Conservation (phyloP, 2,113 vertebrate genomes). For the Hymenochirus boettgeri region DNA sequence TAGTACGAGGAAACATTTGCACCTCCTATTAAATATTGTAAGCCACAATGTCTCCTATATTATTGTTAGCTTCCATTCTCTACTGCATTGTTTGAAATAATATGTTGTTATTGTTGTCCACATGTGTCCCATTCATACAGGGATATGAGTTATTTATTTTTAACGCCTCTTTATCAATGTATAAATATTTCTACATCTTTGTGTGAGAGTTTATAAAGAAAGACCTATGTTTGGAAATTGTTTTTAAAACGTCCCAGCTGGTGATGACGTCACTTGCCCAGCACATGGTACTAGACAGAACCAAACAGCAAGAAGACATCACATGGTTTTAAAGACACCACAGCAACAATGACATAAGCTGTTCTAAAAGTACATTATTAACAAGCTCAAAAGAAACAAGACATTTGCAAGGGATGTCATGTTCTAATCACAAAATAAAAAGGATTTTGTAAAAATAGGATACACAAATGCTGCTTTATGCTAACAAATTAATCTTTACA, state of each 20-base stretch:
- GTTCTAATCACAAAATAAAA: slow-evolving; percentile 6
- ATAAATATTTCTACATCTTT: slow-evolving; percentile 20
- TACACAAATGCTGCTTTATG: too few species aligned
- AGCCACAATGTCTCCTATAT: neutral
- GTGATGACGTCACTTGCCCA: slow-evolving; percentile 21
- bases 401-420: slow-evolving; percentile 11
- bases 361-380: slow-evolving; percentile 12
- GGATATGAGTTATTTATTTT: slow-evolving; percentile 22
- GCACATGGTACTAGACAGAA: slow-evolving; percentile 12
- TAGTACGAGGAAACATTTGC: too few species aligned
- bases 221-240: slow-evolving; percentile 23
- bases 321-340: slow-evolving; percentile 11
- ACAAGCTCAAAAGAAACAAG: slow-evolving; percentile 14
- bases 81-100: slow-evolving; percentile 26
- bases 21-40: too few species aligned
- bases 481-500: too few species aligned
- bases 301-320: slow-evolving; percentile 3
- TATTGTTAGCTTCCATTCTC: neutral
- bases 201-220: slow-evolving; percentile 20
- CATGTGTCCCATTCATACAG: neutral
- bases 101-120: neutral
- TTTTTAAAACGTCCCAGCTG: slow-evolving; percentile 32
- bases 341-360: slow-evolving; percentile 2
- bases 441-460: slow-evolving; percentile 18
- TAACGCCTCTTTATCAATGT: slow-evolving; percentile 17